Evolutionary conservation across 2,797 vertebrate species (phyloP).

Genomic region (Gambusia yucatana): DNA sequence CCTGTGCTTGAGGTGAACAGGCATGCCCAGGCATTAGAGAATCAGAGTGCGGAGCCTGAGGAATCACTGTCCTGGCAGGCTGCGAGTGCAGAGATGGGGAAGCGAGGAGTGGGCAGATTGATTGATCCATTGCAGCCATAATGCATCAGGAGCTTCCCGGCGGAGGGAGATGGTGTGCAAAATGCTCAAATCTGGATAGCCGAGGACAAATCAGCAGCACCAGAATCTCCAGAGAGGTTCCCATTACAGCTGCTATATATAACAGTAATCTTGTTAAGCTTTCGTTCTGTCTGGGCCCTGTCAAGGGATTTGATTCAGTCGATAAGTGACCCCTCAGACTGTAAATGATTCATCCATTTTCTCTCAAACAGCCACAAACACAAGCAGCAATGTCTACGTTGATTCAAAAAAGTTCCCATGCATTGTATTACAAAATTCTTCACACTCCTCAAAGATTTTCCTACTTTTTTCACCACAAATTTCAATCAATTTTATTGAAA

Average conservation of each 20-base stretch:
- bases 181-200: constrained; percentile 63
- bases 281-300: constrained; percentile 63
- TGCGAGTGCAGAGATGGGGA: constrained; percentile 46
- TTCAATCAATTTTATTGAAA: no score
- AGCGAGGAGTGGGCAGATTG: constrained; percentile 54
- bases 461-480: background rate
- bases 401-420: constrained; percentile 11
- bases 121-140: constrained; percentile 73
- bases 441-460: background rate
- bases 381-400: constrained; percentile 20
- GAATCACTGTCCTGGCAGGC: constrained; percentile 60
- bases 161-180: constrained; percentile 55
- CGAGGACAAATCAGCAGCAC: constrained; percentile 63
- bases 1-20: constrained; percentile 38
- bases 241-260: constrained; percentile 77
- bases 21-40: constrained; percentile 28
- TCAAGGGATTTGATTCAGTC: constrained; percentile 67
- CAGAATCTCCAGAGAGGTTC: constrained; percentile 68
- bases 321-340: constrained; percentile 75
- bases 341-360: constrained; percentile 70
- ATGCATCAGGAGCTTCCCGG: constrained; percentile 73
- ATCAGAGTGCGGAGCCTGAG: constrained; percentile 39
- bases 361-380: constrained; percentile 40
- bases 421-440: background rate
- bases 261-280: constrained; percentile 79